Evolutionary conservation across 2,888 invertebrate genomes (phyloP), one percentile per base, ranked within the genome.

Genomic region (Andrena haemorrhoa): DNA sequence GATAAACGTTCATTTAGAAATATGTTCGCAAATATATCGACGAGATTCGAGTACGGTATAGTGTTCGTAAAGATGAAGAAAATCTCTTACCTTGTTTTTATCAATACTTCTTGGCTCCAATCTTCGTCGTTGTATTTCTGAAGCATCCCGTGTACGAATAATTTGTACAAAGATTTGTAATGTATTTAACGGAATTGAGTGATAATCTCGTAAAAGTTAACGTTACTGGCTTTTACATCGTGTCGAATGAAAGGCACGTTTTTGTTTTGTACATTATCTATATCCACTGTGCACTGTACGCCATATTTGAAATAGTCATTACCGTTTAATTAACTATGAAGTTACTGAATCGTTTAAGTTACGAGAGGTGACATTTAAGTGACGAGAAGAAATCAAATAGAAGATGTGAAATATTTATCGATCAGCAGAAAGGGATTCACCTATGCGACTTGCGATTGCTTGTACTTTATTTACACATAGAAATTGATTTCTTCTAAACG

Each of bases 401-500:
- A 51, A n/a, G 10, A 53, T 60, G 58, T 53, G n/a, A 66, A 16
- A 69, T 53, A 58, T 75, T 60, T 79, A 58, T 73, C n/a, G 49
- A 35, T 31, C 53, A n/a, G 4, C 64, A 47, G 41, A 51, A 58
- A 47, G 49, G 23, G 23, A 65, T 41, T 6, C 26, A 23, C 33
- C 51, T 12, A 20, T 10, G 56, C 33, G 8, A 56, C 41, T 60
- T 60, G 51, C 23, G 20, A 41, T 58, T 69, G 60, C 64, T 72
- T 69, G 1, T 56, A 60, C 69, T 23, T 26, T 66, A 63, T 66
- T 53, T 20, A 31, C 74, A 83, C 41, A 41, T 20, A 63, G 71
- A 73, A 64, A 66, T 76, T 81, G 77, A 85, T 87, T 87, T 87
- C 68, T 79, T 79, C 61, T 68, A 47, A 51, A 71, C n/a, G 53